Percentiles rank a stretch among this genome's conserved stretches.
Conservation (phyloP, 35 echinoderm and acorn worm species). For the Diadema setosum region DNA sequence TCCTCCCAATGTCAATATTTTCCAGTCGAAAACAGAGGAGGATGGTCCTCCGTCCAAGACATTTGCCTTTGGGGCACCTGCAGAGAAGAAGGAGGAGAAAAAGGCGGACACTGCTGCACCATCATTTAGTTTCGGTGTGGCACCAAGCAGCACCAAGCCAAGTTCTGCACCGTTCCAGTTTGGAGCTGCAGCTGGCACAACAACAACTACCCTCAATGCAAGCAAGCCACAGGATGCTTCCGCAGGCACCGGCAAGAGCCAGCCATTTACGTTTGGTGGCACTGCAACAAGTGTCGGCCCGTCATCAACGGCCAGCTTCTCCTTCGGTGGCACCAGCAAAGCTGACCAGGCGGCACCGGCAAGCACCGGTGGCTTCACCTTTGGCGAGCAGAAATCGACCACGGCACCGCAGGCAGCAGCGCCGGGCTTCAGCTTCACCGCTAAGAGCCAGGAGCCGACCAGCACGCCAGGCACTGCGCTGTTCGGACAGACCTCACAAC, state of each 20-base stretch:
- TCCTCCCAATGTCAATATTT: conserved; percentile 26
- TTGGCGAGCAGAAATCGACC: neutral
- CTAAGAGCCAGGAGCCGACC: neutral
- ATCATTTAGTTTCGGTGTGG: neutral
- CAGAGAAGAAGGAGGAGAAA: neutral
- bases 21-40: conserved; percentile 1
- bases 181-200: neutral
- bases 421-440: neutral
- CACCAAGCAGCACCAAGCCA: no score
- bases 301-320: neutral
- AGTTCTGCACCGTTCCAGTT: neutral
- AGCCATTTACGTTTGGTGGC: conserved; percentile 24
- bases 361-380: neutral
- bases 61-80: neutral
- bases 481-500: neutral
- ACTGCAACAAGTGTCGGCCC: neutral
- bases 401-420: neutral
- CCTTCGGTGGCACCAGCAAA: neutral
- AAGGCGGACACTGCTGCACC: neutral
- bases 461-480: neutral
- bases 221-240: neutral
- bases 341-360: neutral
- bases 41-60: neutral
- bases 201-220: neutral
- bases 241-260: neutral